These are phyloP conservation scores for Scaptodrosophila lebanonensis DNA, from an alignment of 1,140 invertebrate species.

Conservation along the genomic window DNA sequence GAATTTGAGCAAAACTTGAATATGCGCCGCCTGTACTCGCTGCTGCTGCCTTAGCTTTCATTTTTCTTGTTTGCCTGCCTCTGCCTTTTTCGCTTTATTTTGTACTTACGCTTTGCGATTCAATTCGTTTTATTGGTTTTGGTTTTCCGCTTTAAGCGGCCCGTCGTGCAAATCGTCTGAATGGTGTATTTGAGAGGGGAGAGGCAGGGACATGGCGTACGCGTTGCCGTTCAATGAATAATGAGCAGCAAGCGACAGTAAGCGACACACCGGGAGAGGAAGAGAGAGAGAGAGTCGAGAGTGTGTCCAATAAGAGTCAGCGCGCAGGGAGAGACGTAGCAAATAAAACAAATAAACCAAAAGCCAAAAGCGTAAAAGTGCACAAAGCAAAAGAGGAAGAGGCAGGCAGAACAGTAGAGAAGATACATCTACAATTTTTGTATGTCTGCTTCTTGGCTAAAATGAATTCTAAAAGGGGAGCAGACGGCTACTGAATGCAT, in stretches of 20 bases:
- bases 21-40: constrained; percentile 64
- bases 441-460: too few relatives aligned
- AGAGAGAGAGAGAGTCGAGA: constrained; percentile 14
- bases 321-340: constrained; percentile 20
- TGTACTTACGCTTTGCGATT: constrained; percentile 75
- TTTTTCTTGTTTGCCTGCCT: constrained; percentile 54
- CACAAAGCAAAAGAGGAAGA: constrained; percentile 53
- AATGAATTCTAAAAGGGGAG: constrained; percentile 40
- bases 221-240: constrained; percentile 68
- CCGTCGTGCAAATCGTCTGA: constrained; percentile 55
- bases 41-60: constrained; percentile 54
- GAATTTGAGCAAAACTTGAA: constrained; percentile 73
- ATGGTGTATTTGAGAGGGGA: constrained; percentile 18
- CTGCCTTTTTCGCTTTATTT: constrained; percentile 70
- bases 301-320: too few relatives aligned
- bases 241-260: constrained; percentile 54
- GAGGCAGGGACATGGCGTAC: constrained; percentile 23
- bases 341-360: constrained; percentile 57
- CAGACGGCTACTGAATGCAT: constrained; percentile 45
- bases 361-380: constrained; percentile 71
- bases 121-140: constrained; percentile 76
- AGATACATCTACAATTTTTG: constrained; percentile 54
- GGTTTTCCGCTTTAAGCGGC: constrained; percentile 72
- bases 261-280: constrained; percentile 13
- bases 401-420: constrained; percentile 21